Percentiles rank a stretch among this genome's conserved stretches.
These are phyloP conservation scores for Onychomys leucogaster DNA, from an alignment of 2,797 vertebrate species.

Conservation along the genomic window DNA sequence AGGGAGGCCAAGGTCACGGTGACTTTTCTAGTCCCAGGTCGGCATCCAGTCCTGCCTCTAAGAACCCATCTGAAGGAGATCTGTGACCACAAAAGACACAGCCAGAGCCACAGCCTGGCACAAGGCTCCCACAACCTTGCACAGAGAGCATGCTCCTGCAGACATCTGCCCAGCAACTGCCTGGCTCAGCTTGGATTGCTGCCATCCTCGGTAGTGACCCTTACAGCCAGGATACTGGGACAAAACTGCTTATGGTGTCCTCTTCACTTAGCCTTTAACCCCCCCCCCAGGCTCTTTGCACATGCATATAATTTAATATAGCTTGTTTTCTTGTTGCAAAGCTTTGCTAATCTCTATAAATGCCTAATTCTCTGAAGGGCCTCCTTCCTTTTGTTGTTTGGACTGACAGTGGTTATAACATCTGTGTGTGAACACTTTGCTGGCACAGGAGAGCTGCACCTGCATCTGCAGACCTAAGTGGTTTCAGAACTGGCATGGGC, in stretches of 20 bases:
- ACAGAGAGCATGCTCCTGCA: too few relatives aligned
- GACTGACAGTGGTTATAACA: not conserved
- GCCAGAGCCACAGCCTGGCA: not conserved
- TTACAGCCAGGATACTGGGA: not conserved
- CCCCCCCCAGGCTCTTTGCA: not conserved
- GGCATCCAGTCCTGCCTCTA: not conserved
- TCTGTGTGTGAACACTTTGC: not conserved
- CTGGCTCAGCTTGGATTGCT: not conserved
- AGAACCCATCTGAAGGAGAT: not conserved
- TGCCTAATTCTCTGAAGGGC: not conserved
- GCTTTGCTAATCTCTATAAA: not conserved
- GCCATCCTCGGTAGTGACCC: too few relatives aligned
- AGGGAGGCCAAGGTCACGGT: not conserved
- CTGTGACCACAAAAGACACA: not conserved
- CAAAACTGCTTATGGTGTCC: not conserved
- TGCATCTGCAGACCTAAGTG: not conserved
- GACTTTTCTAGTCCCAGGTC: not conserved
- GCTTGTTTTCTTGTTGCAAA: not conserved
- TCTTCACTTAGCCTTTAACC: not conserved
- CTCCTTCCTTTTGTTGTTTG: too few relatives aligned
- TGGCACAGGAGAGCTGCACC: rapidly evolving
- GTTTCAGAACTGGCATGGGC: not conserved
- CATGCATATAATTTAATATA: not conserved
- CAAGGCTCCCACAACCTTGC: not conserved
- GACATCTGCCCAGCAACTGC: not conserved